These are phyloP conservation scores for Lepus timidus DNA, from an alignment of 2,113 vertebrate species.

Conservation along the genomic window DNA sequence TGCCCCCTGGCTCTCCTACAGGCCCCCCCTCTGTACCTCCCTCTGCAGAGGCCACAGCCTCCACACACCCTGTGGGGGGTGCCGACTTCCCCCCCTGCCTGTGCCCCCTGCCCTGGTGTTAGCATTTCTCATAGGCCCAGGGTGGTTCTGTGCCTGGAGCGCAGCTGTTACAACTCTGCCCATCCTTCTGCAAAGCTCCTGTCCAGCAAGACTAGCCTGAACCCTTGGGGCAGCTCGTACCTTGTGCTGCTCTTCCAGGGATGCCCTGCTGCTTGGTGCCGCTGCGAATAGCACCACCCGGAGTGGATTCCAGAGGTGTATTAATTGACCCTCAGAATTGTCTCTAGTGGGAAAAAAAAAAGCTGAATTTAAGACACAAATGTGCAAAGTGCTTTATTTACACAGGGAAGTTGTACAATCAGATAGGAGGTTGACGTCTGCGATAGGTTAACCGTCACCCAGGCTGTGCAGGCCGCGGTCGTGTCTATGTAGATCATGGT, in stretches of 20 bases:
- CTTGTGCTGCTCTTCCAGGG: accelerated
- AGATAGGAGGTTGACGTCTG: background rate
- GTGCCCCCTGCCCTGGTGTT: background rate
- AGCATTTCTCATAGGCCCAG: background rate
- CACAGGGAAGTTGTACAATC: background rate
- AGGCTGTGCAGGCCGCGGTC: background rate
- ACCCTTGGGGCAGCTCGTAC: background rate
- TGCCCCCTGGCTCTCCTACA: background rate
- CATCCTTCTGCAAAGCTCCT: background rate
- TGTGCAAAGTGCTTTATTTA: background rate
- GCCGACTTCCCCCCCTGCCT: background rate
- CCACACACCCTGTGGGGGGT: background rate
- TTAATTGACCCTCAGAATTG: background rate
- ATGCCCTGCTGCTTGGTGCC: no score
- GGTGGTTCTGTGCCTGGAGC: background rate
- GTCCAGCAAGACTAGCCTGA: accelerated
- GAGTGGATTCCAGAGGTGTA: background rate
- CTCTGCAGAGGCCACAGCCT: background rate
- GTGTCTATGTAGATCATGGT: background rate
- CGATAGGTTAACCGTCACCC: background rate
- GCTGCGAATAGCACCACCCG: background rate
- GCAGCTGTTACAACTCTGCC: background rate
- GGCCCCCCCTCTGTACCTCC: background rate
- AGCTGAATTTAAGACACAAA: background rate
- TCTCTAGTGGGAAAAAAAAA: background rate